These are phyloP conservation scores for Anguilla japonica DNA, from an alignment of 2,113 vertebrate genomes.

Conservation along the genomic window DNA sequence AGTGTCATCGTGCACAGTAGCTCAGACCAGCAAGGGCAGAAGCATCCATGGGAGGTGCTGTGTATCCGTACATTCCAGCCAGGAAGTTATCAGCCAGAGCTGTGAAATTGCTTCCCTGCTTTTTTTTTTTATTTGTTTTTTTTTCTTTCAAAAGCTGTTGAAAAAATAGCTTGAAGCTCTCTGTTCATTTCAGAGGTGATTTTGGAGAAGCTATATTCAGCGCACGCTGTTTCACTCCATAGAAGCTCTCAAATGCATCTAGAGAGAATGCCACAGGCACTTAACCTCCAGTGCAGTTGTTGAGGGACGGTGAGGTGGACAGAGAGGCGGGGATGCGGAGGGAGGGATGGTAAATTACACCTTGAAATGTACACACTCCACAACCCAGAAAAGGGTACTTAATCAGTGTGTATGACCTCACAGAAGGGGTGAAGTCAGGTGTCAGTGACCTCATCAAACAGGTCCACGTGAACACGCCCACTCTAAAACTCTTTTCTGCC, in stretches of 20 bases:
- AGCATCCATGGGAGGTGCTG: neutral
- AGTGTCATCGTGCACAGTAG: neutral
- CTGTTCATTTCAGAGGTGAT: constrained; percentile 1
- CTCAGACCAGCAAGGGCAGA: neutral
- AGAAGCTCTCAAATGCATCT: neutral
- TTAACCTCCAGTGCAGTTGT: neutral
- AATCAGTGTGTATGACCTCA: neutral
- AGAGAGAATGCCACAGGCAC: neutral
- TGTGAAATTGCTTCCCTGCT: neutral
- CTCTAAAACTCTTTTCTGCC: no score
- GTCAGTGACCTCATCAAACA: neutral
- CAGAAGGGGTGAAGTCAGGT: neutral
- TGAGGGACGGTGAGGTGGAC: neutral
- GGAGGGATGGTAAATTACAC: neutral
- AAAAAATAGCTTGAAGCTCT: neutral
- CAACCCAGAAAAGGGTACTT: neutral
- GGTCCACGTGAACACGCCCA: neutral
- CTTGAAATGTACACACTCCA: neutral
- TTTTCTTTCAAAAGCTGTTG: neutral
- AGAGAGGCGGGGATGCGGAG: neutral
- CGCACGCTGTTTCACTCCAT: neutral
- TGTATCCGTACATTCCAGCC: neutral
- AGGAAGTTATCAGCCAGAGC: neutral
- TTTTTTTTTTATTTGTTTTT: neutral
- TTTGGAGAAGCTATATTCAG: neutral